Conservation (phyloP, 2,113 vertebrate genomes). For the Addax nasomaculatus region DNA sequence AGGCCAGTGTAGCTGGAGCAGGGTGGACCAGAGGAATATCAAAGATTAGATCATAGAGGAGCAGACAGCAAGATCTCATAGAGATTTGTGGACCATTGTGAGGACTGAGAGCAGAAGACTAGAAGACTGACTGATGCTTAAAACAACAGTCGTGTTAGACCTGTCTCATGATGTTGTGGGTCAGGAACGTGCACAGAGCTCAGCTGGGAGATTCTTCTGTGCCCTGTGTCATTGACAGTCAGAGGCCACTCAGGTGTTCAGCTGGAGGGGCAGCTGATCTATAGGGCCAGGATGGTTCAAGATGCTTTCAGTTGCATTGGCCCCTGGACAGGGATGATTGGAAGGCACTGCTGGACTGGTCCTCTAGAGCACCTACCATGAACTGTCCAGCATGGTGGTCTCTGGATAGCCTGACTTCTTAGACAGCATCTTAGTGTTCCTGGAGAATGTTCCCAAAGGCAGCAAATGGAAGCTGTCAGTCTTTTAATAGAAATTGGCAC, state of each 20-base stretch:
- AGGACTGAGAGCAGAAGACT: not conserved
- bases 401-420: not conserved
- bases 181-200: not conserved
- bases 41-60: not conserved
- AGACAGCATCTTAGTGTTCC: not conserved
- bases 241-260: not conserved
- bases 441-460: not conserved
- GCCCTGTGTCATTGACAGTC: not conserved
- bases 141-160: not conserved
- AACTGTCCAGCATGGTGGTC: not conserved
- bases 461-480: not conserved
- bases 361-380: fast-evolving
- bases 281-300: not conserved
- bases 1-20: not conserved
- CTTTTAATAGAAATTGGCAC: not conserved
- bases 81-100: not conserved
- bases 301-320: not conserved
- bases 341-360: not conserved
- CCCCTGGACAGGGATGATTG: not conserved
- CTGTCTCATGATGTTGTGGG: not conserved
- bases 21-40: not conserved
- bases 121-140: not conserved
- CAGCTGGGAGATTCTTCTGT: not conserved
- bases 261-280: not conserved
- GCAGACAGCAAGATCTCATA: not conserved